phyloP scores from a whole-genome alignment of 2,797 vertebrate species.

The Tragopan temminckii region DNA sequence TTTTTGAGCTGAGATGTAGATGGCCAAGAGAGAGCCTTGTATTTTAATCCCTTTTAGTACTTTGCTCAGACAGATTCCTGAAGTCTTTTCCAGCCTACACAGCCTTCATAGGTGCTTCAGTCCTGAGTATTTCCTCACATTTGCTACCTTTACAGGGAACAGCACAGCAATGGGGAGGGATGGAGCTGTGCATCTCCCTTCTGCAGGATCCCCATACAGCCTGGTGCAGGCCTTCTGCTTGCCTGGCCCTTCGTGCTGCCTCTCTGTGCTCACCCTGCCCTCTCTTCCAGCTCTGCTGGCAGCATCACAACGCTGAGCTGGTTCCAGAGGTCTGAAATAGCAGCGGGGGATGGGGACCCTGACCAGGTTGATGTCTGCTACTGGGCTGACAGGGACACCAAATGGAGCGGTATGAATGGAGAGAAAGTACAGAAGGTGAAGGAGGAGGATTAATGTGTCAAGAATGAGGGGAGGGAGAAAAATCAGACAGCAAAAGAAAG shows the following conservation, averaged over 20 bases:
- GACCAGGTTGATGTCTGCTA: not conserved
- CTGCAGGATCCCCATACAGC: accelerated
- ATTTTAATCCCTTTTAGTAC: not conserved
- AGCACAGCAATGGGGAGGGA: not conserved
- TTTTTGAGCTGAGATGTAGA: not conserved
- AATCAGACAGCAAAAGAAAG: not conserved
- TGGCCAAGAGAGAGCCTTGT: not conserved
- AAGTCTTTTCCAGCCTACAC: not conserved
- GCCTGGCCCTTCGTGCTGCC: not conserved
- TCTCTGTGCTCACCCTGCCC: not conserved
- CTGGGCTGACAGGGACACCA: conserved; percentile 12
- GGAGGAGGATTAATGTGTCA: not conserved
- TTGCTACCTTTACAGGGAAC: not conserved
- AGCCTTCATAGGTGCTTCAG: not conserved
- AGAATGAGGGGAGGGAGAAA: not conserved
- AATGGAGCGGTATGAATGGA: not conserved
- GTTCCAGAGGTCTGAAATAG: not conserved
- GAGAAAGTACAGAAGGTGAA: not conserved
- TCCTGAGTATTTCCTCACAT: accelerated
- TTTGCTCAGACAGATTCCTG: not conserved
- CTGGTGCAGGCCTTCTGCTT: not conserved
- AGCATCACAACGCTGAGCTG: not conserved
- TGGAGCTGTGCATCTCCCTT: not conserved
- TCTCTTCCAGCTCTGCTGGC: not conserved
- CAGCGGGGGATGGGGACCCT: not conserved